phyloP scores from a whole-genome alignment of 2,888 invertebrate genomes.

The Drosophila anomalata region DNA sequence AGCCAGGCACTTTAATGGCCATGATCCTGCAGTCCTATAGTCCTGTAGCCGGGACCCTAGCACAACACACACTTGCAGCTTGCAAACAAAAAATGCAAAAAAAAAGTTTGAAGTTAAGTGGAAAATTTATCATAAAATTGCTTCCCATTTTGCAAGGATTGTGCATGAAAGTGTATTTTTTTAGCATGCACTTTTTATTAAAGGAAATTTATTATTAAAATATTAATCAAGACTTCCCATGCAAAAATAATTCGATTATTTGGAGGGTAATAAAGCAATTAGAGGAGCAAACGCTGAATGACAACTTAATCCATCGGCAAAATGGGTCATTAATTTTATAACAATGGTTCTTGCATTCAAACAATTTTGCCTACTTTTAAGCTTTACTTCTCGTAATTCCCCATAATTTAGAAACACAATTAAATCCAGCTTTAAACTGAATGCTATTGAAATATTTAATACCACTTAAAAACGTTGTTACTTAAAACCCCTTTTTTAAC shows the following conservation, averaged over 20 bases:
- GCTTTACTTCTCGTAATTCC: slow-evolving; percentile 19
- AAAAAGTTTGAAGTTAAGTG: slow-evolving; percentile 35
- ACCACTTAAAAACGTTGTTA: slow-evolving; percentile 27
- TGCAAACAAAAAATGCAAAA: slow-evolving; percentile 9
- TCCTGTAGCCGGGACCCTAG: slow-evolving; percentile 43
- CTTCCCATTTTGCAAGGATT: slow-evolving; percentile 48
- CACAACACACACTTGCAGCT: too few species aligned
- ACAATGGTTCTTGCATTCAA: slow-evolving; percentile 29
- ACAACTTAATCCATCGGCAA: slow-evolving; percentile 54
- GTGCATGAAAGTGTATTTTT: slow-evolving; percentile 18
- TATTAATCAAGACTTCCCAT: slow-evolving; percentile 32
- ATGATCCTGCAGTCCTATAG: slow-evolving; percentile 32
- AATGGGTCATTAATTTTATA: slow-evolving; percentile 65
- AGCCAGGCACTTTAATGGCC: slow-evolving; percentile 46
- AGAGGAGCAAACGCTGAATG: not conserved
- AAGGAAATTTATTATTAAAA: slow-evolving; percentile 74
- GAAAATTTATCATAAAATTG: slow-evolving; percentile 58
- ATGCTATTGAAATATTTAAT: slow-evolving; percentile 51
- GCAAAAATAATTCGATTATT: slow-evolving; percentile 1
- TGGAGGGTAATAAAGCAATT: not conserved
- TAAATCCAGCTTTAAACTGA: slow-evolving; percentile 3
- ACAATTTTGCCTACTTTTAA: slow-evolving; percentile 58
- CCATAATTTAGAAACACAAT: slow-evolving; percentile 6
- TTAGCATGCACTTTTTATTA: slow-evolving; percentile 37
- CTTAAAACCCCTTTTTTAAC: slow-evolving; percentile 21